Conservation (phyloP, 2,113 vertebrate species). For the Mustela nigripes region DNA sequence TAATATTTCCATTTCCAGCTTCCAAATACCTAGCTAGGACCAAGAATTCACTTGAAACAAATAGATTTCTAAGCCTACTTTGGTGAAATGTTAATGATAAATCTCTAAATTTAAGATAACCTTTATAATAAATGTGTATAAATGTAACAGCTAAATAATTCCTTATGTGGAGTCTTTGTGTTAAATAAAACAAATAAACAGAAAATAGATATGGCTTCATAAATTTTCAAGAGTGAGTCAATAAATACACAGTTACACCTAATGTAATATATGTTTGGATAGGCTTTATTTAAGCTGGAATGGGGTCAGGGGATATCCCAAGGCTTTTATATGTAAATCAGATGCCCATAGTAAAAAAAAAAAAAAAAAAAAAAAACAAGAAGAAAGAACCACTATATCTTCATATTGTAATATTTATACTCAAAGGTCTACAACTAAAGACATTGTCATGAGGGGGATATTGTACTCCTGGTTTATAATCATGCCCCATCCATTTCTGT, state of each 20-base stretch:
- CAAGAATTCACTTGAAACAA: slow-evolving; percentile 1
- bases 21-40: background rate
- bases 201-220: background rate
- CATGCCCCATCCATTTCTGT: background rate
- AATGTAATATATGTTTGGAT: background rate
- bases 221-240: background rate
- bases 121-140: background rate
- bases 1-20: background rate
- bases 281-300: background rate
- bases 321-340: background rate
- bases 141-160: background rate
- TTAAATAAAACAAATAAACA: background rate
- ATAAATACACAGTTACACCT: background rate
- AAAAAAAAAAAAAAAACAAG: background rate
- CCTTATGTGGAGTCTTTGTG: background rate
- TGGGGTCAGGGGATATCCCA: background rate
- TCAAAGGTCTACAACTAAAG: background rate
- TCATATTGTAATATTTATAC: background rate
- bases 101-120: background rate
- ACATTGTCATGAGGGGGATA: background rate
- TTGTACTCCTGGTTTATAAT: background rate
- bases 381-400: background rate
- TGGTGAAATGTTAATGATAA: background rate
- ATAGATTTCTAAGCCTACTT: background rate
- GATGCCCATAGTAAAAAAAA: background rate